Evolutionary conservation across 2,113 vertebrate species (phyloP), one percentile per base, ranked within the genome.

Genomic region (Aegithalos caudatus): DNA sequence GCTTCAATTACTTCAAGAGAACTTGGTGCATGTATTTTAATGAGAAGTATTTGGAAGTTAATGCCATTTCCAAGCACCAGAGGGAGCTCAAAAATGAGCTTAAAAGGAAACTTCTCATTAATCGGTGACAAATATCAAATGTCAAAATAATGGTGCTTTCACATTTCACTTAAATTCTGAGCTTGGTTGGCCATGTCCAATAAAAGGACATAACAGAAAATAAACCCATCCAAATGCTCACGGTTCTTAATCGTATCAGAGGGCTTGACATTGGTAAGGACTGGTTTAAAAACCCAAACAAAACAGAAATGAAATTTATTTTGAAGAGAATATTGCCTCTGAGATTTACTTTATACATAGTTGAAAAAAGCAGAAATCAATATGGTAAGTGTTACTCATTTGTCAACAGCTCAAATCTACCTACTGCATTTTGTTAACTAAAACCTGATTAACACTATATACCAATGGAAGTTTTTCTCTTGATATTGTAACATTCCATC

Each of bases 11-110:
- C 11, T 85, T 88, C 54, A 91, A 42, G 58, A 94, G 47, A 95
- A 86, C 23, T 73, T 37, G 0, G 2, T 42, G 15, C 12, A 3
- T 1, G 2, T 17, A 58, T 88, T 94, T 90, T 42, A 88, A 37
- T 18, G 14, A 65, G 48, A 87, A 48, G 12, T 44, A 56, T 66
- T n/a, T 92, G n/a, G 44, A 81, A 67, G 56, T 83, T 64, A 74
- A 66, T 86, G 65, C 69, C 10, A 1, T 64, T 92, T 83, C 37
- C 61, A 67, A 88, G 76, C 93, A 97, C 82, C 53, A 97, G 96
- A 90, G 93, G 93, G 93, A 93, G 94, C 92, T 90, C 42, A 95
- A 83, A 95, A 95, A 65, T 15, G 73, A 92, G 33, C 58, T 27
- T 58, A 27, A 87, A 81, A 88, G 47, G 64, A 81, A 90, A 67